Evolutionary conservation across 2,797 vertebrate species (phyloP).

Genomic region (Malacoctenus gilli): DNA sequence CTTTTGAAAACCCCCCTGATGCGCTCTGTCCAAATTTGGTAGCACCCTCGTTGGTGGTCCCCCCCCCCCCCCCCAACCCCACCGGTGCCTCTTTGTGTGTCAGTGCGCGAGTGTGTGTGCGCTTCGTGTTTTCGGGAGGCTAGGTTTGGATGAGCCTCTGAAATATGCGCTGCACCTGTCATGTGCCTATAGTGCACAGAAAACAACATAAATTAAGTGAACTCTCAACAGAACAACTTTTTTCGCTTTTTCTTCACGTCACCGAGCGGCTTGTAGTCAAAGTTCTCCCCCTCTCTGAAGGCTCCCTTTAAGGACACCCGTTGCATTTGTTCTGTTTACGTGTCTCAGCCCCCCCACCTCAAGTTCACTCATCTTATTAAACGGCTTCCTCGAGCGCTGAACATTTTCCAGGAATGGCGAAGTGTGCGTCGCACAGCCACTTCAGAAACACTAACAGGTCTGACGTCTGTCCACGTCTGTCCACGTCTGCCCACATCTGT

Average conservation of each 20-base stretch:
- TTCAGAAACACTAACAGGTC: slow-evolving; percentile 52
- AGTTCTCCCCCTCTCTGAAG: slow-evolving; percentile 30
- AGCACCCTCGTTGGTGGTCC: slow-evolving; percentile 76
- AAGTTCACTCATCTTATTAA: slow-evolving; percentile 64
- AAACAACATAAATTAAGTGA: slow-evolving; percentile 72
- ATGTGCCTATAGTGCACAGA: slow-evolving; percentile 50
- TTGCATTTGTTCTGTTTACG: slow-evolving; percentile 52
- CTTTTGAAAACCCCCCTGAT: slow-evolving; percentile 61
- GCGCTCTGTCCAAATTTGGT: slow-evolving; percentile 75
- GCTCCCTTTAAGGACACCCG: slow-evolving; percentile 51
- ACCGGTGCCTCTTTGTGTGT: slow-evolving; percentile 65
- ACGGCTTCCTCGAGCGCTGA: slow-evolving; percentile 50
- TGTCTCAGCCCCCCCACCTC: slow-evolving; percentile 51
- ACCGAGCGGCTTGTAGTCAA: slow-evolving; percentile 28
- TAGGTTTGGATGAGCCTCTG: slow-evolving; percentile 58
- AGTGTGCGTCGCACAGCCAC: slow-evolving; percentile 42
- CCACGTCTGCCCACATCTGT: no score
- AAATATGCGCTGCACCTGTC: slow-evolving; percentile 76
- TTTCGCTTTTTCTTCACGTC: slow-evolving; percentile 20
- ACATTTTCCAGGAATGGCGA: slow-evolving; percentile 68
- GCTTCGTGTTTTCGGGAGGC: slow-evolving; percentile 62
- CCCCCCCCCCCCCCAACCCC: no score
- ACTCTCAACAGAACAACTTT: slow-evolving; percentile 60
- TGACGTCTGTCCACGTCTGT: slow-evolving; percentile 60
- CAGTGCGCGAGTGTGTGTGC: slow-evolving; percentile 24